Conservation (phyloP, 2,113 vertebrate genomes). For the Dicerorhinus sumatrensis region DNA sequence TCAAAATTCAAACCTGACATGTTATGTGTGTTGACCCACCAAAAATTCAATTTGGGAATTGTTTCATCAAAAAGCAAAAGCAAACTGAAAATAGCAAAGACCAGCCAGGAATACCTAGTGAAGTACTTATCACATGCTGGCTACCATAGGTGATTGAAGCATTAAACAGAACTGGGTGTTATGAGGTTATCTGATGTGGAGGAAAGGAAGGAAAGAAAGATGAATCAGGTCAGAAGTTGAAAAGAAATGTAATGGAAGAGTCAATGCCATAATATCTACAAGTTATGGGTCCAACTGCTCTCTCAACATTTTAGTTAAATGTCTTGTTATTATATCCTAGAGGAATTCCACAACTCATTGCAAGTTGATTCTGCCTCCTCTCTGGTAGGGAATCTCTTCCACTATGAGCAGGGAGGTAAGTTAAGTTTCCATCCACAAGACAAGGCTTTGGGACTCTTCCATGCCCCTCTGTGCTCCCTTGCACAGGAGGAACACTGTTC, state of each 20-base stretch:
- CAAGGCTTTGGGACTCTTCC: not conserved
- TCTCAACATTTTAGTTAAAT: not conserved
- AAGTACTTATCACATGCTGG: not conserved
- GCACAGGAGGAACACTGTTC: not conserved
- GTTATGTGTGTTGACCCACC: not conserved
- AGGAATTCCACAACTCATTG: not conserved
- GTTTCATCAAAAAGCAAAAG: constrained; percentile 42
- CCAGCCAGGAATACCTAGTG: not conserved
- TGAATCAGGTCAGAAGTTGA: not conserved
- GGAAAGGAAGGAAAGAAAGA: not conserved
- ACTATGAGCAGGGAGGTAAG: not conserved
- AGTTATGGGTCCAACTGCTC: not conserved
- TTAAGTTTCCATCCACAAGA: not conserved
- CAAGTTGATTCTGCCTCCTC: not conserved
- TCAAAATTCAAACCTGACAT: constrained; percentile 25
- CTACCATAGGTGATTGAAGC: not conserved
- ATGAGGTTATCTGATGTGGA: not conserved
- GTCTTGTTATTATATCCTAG: not conserved
- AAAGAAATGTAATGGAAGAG: not conserved
- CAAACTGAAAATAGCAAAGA: not conserved
- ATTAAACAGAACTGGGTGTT: constrained; percentile 40
- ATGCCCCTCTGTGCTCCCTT: not conserved
- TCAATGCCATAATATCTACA: not conserved
- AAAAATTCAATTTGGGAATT: not conserved
- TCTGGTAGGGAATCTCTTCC: not conserved